These are phyloP conservation scores for Lasiurus borealis DNA, from an alignment of 2,113 vertebrate species.

Conservation along the genomic window DNA sequence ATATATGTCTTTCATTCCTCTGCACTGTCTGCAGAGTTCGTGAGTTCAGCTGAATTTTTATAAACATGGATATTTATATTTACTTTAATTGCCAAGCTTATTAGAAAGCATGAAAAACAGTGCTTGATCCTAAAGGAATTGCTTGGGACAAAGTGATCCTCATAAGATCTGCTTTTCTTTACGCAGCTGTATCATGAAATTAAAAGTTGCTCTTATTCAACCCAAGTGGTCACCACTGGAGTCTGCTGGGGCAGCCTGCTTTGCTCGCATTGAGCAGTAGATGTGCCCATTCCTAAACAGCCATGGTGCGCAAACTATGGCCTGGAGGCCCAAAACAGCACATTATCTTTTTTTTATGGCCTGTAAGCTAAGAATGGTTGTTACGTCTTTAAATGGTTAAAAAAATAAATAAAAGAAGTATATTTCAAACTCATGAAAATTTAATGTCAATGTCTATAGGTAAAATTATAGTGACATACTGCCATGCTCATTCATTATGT, in stretches of 20 bases:
- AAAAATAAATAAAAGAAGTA: neutral
- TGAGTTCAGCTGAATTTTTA: neutral
- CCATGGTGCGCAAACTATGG: neutral
- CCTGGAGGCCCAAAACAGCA: neutral
- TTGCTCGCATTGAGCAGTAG: neutral
- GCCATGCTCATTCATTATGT: neutral
- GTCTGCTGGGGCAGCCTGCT: neutral
- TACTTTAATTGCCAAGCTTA: neutral
- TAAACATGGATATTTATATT: slow-evolving; percentile 47
- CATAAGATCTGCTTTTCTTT: neutral
- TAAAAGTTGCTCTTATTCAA: neutral
- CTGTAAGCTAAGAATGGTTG: neutral
- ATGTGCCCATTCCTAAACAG: neutral
- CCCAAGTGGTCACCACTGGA: neutral
- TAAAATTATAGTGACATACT: neutral
- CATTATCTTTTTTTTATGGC: neutral
- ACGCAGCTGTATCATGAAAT: neutral
- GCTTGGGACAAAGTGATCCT: neutral
- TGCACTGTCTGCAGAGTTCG: neutral
- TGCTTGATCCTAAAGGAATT: neutral
- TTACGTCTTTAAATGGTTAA: neutral
- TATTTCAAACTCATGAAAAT: neutral
- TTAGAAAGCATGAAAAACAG: neutral
- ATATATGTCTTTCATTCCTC: neutral
- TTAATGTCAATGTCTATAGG: neutral